Percentiles rank a stretch among this genome's conserved stretches.
phyloP scores from a whole-genome alignment of 2,888 invertebrate genomes.

The Eupelmus urozonus region DNA sequence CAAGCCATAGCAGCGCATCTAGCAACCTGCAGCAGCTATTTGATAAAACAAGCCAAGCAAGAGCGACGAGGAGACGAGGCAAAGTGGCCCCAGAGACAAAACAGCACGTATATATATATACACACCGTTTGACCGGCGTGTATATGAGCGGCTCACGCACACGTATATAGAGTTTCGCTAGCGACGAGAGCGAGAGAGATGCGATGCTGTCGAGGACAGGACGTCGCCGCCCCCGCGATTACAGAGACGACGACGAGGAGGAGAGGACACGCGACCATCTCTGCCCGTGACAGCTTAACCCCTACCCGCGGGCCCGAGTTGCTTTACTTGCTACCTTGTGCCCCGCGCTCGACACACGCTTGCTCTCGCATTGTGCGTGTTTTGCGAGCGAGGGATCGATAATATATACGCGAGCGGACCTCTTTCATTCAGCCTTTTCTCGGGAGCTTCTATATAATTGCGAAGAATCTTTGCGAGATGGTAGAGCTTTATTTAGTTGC shows the following conservation, averaged over 20 bases:
- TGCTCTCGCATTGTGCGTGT: too few species aligned
- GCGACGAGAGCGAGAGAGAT: constrained; percentile 44
- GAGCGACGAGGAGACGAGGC: not conserved
- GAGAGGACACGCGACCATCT: constrained; percentile 58
- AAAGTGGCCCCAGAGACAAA: not conserved
- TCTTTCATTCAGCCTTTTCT: too few species aligned
- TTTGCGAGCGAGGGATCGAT: too few species aligned
- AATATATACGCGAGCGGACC: too few species aligned
- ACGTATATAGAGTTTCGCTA: not conserved
- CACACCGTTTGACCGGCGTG: not conserved
- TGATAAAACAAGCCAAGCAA: not conserved
- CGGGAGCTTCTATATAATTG: too few species aligned
- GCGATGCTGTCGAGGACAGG: constrained; percentile 77
- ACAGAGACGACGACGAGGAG: constrained; percentile 73
- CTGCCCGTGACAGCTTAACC: constrained; percentile 2
- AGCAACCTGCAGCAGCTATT: not conserved
- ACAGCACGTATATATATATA: not conserved
- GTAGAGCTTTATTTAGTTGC: too few species aligned
- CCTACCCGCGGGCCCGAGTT: too few species aligned
- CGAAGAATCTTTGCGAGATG: too few species aligned
- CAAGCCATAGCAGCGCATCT: not conserved
- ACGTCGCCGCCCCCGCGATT: constrained; percentile 77
- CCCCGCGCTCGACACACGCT: too few species aligned
- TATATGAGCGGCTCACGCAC: not conserved
- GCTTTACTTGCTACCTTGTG: too few species aligned